A percentile compares a stretch with the other conserved stretches of the same genome.
phyloP scores from a whole-genome alignment of 1,140 invertebrate species.

The Subanguina moxae region DNA sequence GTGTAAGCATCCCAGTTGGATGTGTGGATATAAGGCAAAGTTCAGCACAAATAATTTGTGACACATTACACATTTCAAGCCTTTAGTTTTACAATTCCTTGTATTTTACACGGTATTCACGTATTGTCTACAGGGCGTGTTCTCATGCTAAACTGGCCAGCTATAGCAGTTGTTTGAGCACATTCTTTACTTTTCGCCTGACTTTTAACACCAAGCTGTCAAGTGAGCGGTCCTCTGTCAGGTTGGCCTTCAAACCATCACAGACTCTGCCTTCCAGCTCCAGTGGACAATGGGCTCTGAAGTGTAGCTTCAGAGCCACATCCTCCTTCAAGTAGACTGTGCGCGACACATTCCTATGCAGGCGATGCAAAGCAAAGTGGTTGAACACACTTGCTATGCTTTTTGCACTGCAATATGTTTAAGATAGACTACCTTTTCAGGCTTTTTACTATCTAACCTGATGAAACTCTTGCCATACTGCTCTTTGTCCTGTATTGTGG shows the following conservation, averaged over 20 bases:
- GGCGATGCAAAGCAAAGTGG: conserved; percentile 74
- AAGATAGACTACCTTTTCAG: neutral
- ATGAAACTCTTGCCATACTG: conserved; percentile 72
- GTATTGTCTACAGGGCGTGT: no score
- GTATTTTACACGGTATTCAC: no score
- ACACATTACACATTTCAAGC: no score
- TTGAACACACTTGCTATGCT: conserved; percentile 91
- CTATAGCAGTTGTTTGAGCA: neutral
- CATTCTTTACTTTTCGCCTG: neutral
- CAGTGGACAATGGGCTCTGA: conserved; percentile 78
- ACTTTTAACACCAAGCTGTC: neutral
- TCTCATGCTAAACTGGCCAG: no score
- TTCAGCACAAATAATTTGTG: no score
- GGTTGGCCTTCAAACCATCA: neutral
- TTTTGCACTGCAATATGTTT: conserved; percentile 62
- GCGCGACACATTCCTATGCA: conserved; percentile 65
- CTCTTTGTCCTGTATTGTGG: conserved; percentile 66
- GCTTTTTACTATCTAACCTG: conserved; percentile 47
- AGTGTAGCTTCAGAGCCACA: conserved; percentile 85
- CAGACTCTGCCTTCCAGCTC: neutral
- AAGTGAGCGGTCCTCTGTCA: neutral
- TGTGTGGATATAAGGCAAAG: no score
- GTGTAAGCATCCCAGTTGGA: no score
- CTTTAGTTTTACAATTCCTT: no score
- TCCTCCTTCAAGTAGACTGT: conserved; percentile 68